Conservation (phyloP, 2,113 vertebrate genomes). For the Daphoenositta chrysoptera region DNA sequence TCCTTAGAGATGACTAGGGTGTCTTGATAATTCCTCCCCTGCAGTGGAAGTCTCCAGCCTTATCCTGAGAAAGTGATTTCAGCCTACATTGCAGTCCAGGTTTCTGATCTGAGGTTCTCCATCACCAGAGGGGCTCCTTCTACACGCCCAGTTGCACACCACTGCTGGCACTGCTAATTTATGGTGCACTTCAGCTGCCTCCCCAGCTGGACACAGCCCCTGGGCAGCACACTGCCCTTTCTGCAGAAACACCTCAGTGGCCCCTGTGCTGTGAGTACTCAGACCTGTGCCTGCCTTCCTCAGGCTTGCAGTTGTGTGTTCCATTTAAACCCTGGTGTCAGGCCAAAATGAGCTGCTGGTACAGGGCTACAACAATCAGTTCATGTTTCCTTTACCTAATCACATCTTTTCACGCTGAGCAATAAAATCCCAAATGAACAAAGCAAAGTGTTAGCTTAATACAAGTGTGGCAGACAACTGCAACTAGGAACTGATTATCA, state of each 20-base stretch:
- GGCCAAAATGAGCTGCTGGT: background rate
- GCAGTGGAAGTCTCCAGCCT: background rate
- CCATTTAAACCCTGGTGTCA: background rate
- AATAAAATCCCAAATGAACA: background rate
- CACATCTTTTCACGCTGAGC: background rate
- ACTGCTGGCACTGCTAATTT: background rate
- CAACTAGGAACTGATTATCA: background rate
- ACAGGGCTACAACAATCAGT: background rate
- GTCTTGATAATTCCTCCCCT: background rate
- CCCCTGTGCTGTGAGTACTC: background rate
- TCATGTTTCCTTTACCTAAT: background rate
- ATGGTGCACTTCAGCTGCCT: background rate
- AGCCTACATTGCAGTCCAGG: background rate
- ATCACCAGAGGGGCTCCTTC: background rate
- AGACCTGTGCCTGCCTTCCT: background rate
- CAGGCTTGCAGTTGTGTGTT: background rate
- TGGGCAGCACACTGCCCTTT: background rate
- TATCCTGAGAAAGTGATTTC: background rate
- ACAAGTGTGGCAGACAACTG: background rate
- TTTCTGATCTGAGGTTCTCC: background rate
- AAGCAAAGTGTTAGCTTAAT: background rate
- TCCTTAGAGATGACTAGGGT: background rate
- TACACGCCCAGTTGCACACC: rapidly evolving
- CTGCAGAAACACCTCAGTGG: background rate
- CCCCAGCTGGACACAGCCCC: background rate